Evolutionary conservation across 2,797 vertebrate species (phyloP), one percentile per base, ranked within the genome.

Genomic region (Alcedo atthis): DNA sequence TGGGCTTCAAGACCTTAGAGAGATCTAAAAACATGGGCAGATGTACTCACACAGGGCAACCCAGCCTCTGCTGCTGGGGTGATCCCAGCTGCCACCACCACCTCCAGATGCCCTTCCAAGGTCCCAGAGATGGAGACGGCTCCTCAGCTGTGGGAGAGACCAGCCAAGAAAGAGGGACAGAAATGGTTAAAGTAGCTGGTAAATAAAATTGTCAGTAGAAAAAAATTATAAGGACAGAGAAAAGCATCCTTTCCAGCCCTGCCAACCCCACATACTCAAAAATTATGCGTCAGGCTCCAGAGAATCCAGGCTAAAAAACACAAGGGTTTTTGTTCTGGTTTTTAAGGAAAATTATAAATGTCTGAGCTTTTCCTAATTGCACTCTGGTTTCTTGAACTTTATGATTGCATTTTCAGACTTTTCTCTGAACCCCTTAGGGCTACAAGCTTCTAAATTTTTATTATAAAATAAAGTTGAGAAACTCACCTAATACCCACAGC

Each of bases 191-290:
- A 89, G 54, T 28, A 43, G 48, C 15, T 48, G 25, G 40, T 49
- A 92, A 88, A 68, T 67, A 57, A 57, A 83, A 79, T 43, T 86
- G 24, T 35, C 45, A 49, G 40, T 20, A 89, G 67, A 92, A 92
- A 85, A 59, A 40, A n/a, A 67, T 10, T 13, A 55, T 89, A 74
- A 53, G 45, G 28, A 80, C 67, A 90, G 51, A 88, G 63, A 85
- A 92, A 93, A 91, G 8, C 61, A 91, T 92, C 82, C 21, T 88
- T 92, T 88, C 71, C 85, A 88, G 70, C 33, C 58, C 74, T 85
- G 89, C 80, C 77, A 95, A 76, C 54, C 45, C 33, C 81, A 94
- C 61, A 88, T 61, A 87, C 32, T 87, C 49, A 70, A 81, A 92
- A 88, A 86, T 67, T 73, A 80, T 15, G 51, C 5, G 7, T 73